phyloP scores from a whole-genome alignment of 2,797 vertebrate species.

The Aldrovandia affinis region DNA sequence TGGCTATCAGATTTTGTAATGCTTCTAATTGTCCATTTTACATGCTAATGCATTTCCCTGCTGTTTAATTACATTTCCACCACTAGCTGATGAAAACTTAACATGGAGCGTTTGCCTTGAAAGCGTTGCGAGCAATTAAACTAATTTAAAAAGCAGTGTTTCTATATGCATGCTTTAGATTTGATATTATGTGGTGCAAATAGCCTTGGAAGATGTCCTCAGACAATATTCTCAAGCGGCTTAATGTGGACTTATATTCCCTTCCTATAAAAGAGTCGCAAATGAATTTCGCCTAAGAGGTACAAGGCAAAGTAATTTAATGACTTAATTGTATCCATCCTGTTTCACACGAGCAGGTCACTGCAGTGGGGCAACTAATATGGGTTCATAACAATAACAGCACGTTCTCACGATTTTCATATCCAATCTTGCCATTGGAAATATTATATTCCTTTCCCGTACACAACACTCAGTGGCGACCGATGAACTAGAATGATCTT shows the following conservation, averaged over 20 bases:
- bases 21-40: conserved; percentile 16
- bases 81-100: not conserved
- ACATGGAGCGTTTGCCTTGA: not conserved
- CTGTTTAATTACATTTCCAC: not conserved
- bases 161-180: not conserved
- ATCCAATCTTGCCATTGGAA: not conserved
- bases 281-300: conserved; percentile 16
- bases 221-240: not conserved
- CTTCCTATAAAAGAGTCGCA: not conserved
- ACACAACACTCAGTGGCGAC: not conserved
- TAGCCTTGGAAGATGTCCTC: not conserved
- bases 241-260: not conserved
- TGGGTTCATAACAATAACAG: not conserved
- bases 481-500: too few species aligned
- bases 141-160: not conserved
- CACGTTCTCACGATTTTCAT: not conserved
- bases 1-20: conserved; percentile 17
- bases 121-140: not conserved
- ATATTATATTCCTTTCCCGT: not conserved
- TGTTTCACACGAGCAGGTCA: not conserved
- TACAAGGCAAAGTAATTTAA: conserved; percentile 14
- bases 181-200: not conserved
- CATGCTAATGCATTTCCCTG: not conserved
- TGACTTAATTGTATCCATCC: not conserved
- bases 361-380: not conserved